Evolutionary conservation across 2,113 vertebrate species (phyloP).

Genomic region (Phaethornis superciliosus): DNA sequence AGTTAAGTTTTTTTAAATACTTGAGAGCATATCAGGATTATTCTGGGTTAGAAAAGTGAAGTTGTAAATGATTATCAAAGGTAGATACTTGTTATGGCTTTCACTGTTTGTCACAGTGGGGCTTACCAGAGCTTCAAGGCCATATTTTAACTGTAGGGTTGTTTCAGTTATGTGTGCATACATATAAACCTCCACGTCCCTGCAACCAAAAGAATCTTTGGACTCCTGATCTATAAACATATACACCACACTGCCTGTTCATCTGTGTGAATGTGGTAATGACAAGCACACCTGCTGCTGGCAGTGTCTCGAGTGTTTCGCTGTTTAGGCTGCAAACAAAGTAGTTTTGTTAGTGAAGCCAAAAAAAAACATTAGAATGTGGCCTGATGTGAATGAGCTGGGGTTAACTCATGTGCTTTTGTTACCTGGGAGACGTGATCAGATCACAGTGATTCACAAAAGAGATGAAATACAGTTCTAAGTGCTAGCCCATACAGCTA

Average conservation of each 20-base stretch:
- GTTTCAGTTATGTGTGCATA: background rate
- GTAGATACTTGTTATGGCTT: background rate
- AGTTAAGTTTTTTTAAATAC: background rate
- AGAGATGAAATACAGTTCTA: constrained; percentile 50
- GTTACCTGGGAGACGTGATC: constrained; percentile 16
- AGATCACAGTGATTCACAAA: constrained; percentile 29
- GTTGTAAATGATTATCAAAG: background rate
- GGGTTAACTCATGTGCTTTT: background rate
- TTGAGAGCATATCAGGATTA: background rate
- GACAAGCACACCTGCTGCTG: constrained; percentile 15
- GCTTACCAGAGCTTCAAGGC: background rate
- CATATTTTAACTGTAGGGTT: background rate
- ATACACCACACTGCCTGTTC: background rate
- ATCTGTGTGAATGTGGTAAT: background rate
- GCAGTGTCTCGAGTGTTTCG: background rate
- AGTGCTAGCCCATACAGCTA: background rate
- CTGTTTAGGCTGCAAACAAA: background rate
- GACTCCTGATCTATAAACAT: background rate
- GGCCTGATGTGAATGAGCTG: background rate
- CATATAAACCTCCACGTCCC: background rate
- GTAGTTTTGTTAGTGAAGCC: background rate
- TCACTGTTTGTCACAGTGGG: background rate
- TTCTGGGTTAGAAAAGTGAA: background rate
- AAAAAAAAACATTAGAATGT: background rate
- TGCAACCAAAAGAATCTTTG: background rate